A percentile compares a stretch with the other conserved stretches of the same genome.
phyloP scores from a whole-genome alignment of 1,140 invertebrate genomes.

The Varroa destructor region DNA sequence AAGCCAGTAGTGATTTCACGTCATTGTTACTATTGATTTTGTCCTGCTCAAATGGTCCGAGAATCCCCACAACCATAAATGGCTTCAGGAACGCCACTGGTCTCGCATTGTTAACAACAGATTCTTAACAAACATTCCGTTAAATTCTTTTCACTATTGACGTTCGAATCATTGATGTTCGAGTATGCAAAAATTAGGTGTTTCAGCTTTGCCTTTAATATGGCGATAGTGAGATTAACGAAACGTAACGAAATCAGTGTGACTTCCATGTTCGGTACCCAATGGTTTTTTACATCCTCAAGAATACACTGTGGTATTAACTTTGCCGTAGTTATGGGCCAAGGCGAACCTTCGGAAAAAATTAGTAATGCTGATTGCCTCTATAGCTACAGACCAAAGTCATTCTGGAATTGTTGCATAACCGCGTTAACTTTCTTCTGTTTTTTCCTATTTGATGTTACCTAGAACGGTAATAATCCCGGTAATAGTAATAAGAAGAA shows the following conservation, averaged over 20 bases:
- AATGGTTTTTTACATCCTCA: slow-evolving; percentile 3
- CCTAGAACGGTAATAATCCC: neutral
- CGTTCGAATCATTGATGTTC: slow-evolving; percentile 55
- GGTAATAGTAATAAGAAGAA: neutral
- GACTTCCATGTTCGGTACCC: neutral
- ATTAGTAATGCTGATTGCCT: too few relatives aligned
- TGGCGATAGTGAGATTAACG: slow-evolving; percentile 43
- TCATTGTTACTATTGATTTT: too few relatives aligned
- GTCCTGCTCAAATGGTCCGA: too few relatives aligned
- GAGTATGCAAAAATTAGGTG: slow-evolving; percentile 52
- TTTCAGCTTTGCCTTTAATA: slow-evolving; percentile 61
- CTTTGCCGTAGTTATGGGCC: neutral
- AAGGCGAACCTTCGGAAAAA: too few relatives aligned
- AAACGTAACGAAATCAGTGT: neutral
- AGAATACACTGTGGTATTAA: neutral
- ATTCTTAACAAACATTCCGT: neutral
- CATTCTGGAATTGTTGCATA: neutral
- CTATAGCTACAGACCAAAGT: neutral
- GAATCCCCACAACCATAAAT: slow-evolving; percentile 5
- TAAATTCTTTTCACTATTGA: slow-evolving; percentile 25
- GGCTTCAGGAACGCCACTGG: neutral
- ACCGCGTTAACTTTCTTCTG: neutral
- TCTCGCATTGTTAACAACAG: neutral
- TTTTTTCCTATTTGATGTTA: neutral
- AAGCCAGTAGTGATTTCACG: too few relatives aligned